These are phyloP conservation scores for Petrolisthes cinctipes DNA, from an alignment of 2,888 invertebrate genomes.

Conservation along the genomic window DNA sequence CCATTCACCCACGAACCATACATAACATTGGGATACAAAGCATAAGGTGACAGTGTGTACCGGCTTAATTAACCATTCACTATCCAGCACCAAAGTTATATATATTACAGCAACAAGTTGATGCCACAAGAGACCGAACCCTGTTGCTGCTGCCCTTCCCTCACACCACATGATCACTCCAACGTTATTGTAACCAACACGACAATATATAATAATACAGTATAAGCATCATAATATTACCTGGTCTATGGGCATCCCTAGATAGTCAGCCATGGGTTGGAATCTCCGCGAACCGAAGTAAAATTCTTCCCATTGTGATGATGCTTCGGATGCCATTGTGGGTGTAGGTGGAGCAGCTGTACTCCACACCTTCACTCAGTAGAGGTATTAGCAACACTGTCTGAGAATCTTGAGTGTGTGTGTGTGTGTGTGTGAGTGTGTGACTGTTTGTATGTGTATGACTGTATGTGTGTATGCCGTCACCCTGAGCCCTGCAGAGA, in stretches of 20 bases:
- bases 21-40: not conserved
- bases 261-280: constrained; percentile 49
- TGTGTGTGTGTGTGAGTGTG: not conserved
- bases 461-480: too few relatives aligned
- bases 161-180: not conserved
- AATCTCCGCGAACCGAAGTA: constrained; percentile 62
- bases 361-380: not conserved
- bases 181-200: too few relatives aligned
- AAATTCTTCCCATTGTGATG: constrained; percentile 57
- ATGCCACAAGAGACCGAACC: not conserved
- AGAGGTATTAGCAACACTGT: constrained; percentile 11
- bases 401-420: not conserved
- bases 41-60: not conserved
- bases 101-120: constrained; percentile 33
- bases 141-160: not conserved
- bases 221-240: constrained; percentile 10
- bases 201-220: too few relatives aligned
- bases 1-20: not conserved
- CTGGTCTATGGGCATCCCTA: constrained; percentile 63
- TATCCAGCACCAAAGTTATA: not conserved
- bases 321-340: constrained; percentile 29
- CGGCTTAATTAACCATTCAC: too few relatives aligned
- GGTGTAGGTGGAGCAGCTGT: not conserved
- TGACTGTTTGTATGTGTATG: too few relatives aligned
- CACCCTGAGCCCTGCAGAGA: too few relatives aligned